phyloP scores from a whole-genome alignment of 2,888 invertebrate genomes.

The Athripsodes cinereus region DNA sequence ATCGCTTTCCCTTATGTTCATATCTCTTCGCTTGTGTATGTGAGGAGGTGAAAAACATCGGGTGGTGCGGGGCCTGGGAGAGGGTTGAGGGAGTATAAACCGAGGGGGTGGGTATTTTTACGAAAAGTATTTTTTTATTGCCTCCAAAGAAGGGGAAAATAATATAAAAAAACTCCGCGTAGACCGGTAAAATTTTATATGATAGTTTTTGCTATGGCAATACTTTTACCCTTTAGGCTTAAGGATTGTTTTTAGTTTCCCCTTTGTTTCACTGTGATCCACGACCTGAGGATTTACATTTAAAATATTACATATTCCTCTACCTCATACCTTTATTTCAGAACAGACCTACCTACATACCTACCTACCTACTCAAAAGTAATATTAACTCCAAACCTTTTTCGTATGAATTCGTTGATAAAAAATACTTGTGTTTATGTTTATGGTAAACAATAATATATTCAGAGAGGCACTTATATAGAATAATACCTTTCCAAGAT shows the following conservation, averaged over 20 bases:
- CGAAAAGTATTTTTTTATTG: conserved; percentile 26
- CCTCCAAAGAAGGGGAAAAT: conserved; percentile 19
- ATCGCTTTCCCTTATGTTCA: conserved; percentile 54
- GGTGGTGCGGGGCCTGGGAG: conserved; percentile 34
- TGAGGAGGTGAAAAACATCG: conserved; percentile 26
- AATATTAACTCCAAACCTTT: no score
- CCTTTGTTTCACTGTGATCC: conserved; percentile 15
- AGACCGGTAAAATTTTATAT: conserved; percentile 25
- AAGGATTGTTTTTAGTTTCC: conserved; percentile 15
- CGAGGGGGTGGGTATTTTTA: conserved; percentile 31
- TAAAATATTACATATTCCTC: background rate
- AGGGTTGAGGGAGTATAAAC: conserved; percentile 25
- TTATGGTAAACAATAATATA: no score
- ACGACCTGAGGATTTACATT: conserved; percentile 8
- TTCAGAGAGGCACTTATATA: no score
- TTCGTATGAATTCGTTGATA: no score
- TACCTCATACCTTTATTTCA: no score
- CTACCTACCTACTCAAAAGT: no score
- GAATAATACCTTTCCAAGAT: no score
- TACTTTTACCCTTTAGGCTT: conserved; percentile 18
- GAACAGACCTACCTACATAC: no score
- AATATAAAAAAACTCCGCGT: conserved; percentile 16
- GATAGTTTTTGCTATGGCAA: conserved; percentile 20
- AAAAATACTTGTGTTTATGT: no score
- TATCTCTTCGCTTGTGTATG: conserved; percentile 36